Evolutionary conservation across 1,140 invertebrate genomes (phyloP).

Genomic region (Cydia fagiglandana): DNA sequence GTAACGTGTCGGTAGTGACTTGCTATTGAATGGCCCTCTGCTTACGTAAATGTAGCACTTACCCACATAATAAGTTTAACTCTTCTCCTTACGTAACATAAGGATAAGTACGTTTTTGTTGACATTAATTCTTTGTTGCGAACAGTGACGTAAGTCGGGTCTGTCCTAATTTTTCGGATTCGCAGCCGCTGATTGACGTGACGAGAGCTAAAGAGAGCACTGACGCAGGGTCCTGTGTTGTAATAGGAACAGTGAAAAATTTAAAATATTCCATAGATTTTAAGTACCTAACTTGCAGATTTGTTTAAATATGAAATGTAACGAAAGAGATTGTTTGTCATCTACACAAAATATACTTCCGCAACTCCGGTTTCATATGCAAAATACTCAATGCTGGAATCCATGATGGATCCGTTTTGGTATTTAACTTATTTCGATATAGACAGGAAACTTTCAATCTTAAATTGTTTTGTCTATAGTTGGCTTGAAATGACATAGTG

Average conservation of each 20-base stretch:
- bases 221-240: not conserved
- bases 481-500: too few species aligned
- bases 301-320: too few species aligned
- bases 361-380: too few species aligned
- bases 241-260: not conserved
- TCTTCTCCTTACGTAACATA: conserved; percentile 54
- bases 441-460: too few species aligned
- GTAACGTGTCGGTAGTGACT: conserved; percentile 59
- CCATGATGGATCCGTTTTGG: too few species aligned
- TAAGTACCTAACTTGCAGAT: too few species aligned
- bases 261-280: too few species aligned
- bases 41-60: conserved; percentile 72
- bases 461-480: too few species aligned
- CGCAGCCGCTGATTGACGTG: not conserved
- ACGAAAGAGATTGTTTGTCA: too few species aligned
- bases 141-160: not conserved
- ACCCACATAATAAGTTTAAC: conserved; percentile 52
- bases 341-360: too few species aligned
- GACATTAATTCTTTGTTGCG: conserved; percentile 33
- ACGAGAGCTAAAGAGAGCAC: not conserved
- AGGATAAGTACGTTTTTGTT: conserved; percentile 41
- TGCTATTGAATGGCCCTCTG: conserved; percentile 69
- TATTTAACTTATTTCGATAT: too few species aligned
- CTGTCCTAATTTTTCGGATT: conserved; percentile 27
- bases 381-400: too few species aligned